Conservation (phyloP, 2,888 invertebrate genomes). For the Ptilodon capucinus region DNA sequence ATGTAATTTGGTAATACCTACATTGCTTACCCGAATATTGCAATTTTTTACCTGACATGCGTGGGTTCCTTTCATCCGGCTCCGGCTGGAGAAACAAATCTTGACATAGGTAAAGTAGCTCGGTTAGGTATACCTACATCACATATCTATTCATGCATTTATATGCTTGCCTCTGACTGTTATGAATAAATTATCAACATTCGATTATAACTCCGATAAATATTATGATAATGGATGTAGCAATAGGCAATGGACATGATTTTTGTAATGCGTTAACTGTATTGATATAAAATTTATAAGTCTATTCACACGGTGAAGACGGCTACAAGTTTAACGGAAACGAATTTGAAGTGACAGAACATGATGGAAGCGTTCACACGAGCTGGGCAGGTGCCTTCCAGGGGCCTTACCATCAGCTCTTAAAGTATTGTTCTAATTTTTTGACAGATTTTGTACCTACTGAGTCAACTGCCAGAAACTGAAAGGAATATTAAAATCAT, state of each 20-base stretch:
- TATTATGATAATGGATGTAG: background rate
- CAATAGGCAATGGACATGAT: background rate
- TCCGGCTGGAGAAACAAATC: constrained; percentile 11
- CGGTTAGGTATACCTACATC: background rate
- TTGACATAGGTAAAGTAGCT: background rate
- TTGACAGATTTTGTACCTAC: too few species aligned
- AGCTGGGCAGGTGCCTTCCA: too few species aligned
- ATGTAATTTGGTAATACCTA: too few species aligned
- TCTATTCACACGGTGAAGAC: too few species aligned
- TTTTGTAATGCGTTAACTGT: too few species aligned
- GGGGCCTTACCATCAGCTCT: too few species aligned
- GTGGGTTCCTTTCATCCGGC: constrained; percentile 2
- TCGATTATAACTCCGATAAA: background rate
- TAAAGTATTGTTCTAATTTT: too few species aligned
- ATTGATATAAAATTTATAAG: background rate
- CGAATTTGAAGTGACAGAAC: too few species aligned
- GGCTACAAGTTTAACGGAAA: too few species aligned
- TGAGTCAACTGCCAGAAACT: too few species aligned
- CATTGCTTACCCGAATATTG: background rate
- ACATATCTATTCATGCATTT: background rate
- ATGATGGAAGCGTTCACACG: too few species aligned
- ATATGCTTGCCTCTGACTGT: background rate
- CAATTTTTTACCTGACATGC: constrained; percentile 2
- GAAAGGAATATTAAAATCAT: too few species aligned
- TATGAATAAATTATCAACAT: background rate